Percentiles rank a stretch among this genome's conserved stretches.
Evolutionary conservation across 2,113 vertebrate genomes (phyloP).

Genomic region (Apeltes quadracus): DNA sequence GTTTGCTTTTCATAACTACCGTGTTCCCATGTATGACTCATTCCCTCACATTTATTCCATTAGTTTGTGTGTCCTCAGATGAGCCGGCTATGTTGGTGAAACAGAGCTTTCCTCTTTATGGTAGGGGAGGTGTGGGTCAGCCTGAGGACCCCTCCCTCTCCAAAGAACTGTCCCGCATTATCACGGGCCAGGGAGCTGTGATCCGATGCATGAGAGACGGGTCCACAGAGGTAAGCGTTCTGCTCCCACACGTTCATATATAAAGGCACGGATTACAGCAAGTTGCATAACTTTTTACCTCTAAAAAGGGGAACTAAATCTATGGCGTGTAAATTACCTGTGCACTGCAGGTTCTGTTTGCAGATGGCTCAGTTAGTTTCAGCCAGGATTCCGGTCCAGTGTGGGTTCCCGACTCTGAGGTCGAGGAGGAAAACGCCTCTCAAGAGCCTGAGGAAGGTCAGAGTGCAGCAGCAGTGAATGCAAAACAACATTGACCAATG

Average conservation of each 20-base stretch:
- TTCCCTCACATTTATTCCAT: neutral
- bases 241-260: neutral
- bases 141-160: slow-evolving; percentile 61
- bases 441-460: slow-evolving; percentile 75
- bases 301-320: neutral
- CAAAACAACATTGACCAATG: neutral
- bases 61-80: slow-evolving; percentile 25
- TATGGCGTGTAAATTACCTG: neutral
- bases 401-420: slow-evolving; percentile 48
- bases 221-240: slow-evolving; percentile 84
- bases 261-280: too few relatives aligned
- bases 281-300: neutral
- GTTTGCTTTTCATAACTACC: neutral
- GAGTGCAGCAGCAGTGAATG: slow-evolving; percentile 4
- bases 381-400: slow-evolving; percentile 86
- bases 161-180: slow-evolving; percentile 84
- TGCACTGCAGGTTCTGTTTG: slow-evolving; percentile 87
- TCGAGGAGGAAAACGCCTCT: slow-evolving; percentile 31
- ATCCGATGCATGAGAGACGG: slow-evolving; percentile 87
- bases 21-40: neutral
- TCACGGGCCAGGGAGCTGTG: slow-evolving; percentile 87
- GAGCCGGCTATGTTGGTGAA: slow-evolving; percentile 79
- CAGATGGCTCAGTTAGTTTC: slow-evolving; percentile 86
- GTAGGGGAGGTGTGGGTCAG: slow-evolving; percentile 14
- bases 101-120: slow-evolving; percentile 83